phyloP scores from a whole-genome alignment of 2,888 invertebrate genomes.

The Ophion slaviceki region DNA sequence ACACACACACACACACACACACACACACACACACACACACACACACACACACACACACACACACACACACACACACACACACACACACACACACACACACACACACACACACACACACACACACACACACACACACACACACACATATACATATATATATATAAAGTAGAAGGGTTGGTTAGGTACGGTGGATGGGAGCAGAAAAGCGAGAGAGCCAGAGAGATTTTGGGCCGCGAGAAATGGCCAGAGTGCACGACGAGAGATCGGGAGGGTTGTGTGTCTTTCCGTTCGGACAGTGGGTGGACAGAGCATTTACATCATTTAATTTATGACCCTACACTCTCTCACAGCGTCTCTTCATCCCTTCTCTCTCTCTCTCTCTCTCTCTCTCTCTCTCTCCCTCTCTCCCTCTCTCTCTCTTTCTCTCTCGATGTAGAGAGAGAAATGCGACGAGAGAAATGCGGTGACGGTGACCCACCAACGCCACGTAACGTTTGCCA shows the following conservation, averaged over 20 bases:
- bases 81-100: too few relatives aligned
- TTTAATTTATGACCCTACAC: constrained; percentile 82
- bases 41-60: too few relatives aligned
- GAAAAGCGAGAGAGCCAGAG: constrained; percentile 40
- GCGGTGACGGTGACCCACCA: constrained; percentile 63
- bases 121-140: too few relatives aligned
- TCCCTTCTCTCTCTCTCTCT: constrained; percentile 1
- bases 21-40: too few relatives aligned
- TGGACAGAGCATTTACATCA: constrained; percentile 83
- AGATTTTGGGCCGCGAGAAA: constrained; percentile 45
- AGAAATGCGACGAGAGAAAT: constrained; percentile 55
- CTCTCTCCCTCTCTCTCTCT: constrained; percentile 14
- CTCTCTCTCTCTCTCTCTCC: constrained; percentile 17
- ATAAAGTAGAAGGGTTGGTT: constrained; percentile 17
- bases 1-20: too few relatives aligned
- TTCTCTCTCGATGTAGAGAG: constrained; percentile 23
- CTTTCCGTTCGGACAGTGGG: constrained; percentile 78
- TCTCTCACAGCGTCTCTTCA: constrained; percentile 65
- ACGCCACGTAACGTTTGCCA: constrained; percentile 63
- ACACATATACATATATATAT: neutral
- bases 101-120: too few relatives aligned
- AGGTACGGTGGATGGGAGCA: constrained; percentile 19
- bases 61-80: too few relatives aligned
- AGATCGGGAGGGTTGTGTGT: constrained; percentile 69
- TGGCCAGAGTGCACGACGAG: constrained; percentile 51